phyloP scores from a whole-genome alignment of 2,113 vertebrate genomes.

The Perca fluviatilis region DNA sequence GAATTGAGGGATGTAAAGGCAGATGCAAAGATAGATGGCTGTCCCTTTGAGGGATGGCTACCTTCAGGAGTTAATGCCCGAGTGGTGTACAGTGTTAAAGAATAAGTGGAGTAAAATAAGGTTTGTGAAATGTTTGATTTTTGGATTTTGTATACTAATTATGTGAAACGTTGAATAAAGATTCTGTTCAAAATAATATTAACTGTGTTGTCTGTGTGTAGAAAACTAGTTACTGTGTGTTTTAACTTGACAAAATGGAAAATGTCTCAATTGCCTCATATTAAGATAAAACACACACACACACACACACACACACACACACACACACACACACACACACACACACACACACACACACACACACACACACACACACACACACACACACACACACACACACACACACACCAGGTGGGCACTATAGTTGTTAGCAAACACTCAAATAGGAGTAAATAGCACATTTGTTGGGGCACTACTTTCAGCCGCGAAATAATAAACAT shows the following conservation, averaged over 20 bases:
- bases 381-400: not conserved
- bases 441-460: not conserved
- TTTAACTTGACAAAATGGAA: not conserved
- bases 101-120: not conserved
- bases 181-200: not conserved
- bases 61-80: not conserved
- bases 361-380: not conserved
- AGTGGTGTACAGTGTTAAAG: not conserved
- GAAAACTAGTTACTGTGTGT: not conserved
- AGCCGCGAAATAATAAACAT: not conserved
- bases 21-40: not conserved
- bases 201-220: constrained; percentile 25
- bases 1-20: not conserved
- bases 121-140: constrained; percentile 14
- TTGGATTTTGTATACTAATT: not conserved
- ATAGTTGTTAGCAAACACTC: too few relatives aligned
- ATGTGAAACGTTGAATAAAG: constrained; percentile 52
- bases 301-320: not conserved
- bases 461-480: constrained; percentile 3
- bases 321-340: not conserved
- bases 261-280: not conserved
- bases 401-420: not conserved
- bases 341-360: too few relatives aligned
- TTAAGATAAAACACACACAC: too few relatives aligned
- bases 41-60: not conserved